Conservation (phyloP, 2,113 vertebrate species). For the Himantopus leucocephalus region DNA sequence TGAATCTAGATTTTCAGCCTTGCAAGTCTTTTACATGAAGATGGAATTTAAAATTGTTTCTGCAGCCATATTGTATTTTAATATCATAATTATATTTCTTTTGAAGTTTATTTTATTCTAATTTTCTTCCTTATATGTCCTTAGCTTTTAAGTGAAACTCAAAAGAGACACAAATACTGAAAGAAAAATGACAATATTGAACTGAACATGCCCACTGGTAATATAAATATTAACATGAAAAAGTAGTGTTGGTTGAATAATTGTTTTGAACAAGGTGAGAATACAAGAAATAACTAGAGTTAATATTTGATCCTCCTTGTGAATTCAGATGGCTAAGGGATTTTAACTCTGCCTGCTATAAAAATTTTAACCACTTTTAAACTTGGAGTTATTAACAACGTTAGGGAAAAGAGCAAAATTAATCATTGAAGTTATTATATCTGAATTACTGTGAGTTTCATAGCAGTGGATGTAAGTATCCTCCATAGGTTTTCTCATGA, state of each 20-base stretch:
- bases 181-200: not conserved
- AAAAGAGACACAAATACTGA: not conserved
- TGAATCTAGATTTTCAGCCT: slow-evolving; percentile 5
- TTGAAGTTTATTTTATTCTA: not conserved
- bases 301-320: not conserved
- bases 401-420: slow-evolving; percentile 35
- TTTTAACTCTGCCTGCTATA: not conserved
- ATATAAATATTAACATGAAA: not conserved
- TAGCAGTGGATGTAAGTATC: not conserved
- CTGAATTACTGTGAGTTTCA: not conserved
- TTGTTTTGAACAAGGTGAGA: slow-evolving; percentile 5
- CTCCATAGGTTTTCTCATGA: not conserved
- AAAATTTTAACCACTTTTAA: not conserved
- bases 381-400: not conserved
- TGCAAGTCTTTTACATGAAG: not conserved
- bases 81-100: not conserved
- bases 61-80: not conserved
- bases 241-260: not conserved
- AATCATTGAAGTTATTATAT: not conserved
- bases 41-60: slow-evolving; percentile 13
- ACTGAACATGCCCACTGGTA: not conserved
- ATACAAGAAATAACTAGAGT: not conserved
- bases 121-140: not conserved
- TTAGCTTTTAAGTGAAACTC: slow-evolving; percentile 29
- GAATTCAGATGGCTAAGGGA: not conserved